These are phyloP conservation scores for Drosophila ficusphila DNA, from an alignment of 1,140 invertebrate genomes.

Conservation along the genomic window DNA sequence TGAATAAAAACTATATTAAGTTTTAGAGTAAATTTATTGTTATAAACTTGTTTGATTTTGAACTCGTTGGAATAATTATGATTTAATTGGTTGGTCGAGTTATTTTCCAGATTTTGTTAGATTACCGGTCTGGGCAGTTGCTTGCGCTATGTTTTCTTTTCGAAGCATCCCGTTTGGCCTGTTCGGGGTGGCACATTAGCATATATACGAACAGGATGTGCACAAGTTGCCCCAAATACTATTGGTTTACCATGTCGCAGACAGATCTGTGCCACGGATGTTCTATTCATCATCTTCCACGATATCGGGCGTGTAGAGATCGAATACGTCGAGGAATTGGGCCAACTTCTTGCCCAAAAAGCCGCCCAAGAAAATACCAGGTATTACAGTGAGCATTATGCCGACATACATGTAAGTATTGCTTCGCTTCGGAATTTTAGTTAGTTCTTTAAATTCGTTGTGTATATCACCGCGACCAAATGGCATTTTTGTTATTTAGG, in stretches of 20 bases:
- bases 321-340: slow-evolving; percentile 38
- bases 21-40: neutral
- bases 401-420: neutral
- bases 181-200: slow-evolving; percentile 31
- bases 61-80: neutral
- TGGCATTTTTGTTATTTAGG: slow-evolving; percentile 3
- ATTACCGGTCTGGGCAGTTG: slow-evolving; percentile 7
- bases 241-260: neutral
- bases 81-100: neutral
- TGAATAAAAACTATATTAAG: no score
- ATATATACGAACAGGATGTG: slow-evolving; percentile 37
- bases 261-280: slow-evolving; percentile 1
- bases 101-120: neutral
- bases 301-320: slow-evolving; percentile 41
- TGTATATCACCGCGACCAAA: neutral
- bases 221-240: slow-evolving; percentile 30
- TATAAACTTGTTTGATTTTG: neutral
- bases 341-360: slow-evolving; percentile 38
- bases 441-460: slow-evolving; percentile 3
- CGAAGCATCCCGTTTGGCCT: slow-evolving; percentile 21
- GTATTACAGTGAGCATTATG: slow-evolving; percentile 21
- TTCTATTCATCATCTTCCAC: slow-evolving; percentile 33
- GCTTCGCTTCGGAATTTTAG: neutral
- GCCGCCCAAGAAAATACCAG: slow-evolving; percentile 43
- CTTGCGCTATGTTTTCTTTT: neutral